Percentiles rank a stretch among this genome's conserved stretches.
Conservation (phyloP, 2,113 vertebrate species). For the Haemorhous mexicanus region DNA sequence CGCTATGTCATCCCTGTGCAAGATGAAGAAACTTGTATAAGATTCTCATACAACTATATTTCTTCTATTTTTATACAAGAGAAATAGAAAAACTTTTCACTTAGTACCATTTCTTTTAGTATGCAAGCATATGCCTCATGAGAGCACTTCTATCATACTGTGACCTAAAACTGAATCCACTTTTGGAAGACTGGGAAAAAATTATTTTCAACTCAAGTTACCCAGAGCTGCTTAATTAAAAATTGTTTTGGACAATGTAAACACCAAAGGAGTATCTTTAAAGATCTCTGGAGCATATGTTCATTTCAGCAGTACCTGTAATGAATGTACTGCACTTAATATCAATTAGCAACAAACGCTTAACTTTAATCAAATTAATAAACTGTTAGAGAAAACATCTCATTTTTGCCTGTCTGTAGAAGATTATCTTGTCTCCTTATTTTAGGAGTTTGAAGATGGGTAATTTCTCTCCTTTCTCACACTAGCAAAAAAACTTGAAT, state of each 20-base stretch:
- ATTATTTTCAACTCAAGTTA: not conserved
- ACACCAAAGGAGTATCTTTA: not conserved
- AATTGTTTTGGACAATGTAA: constrained; percentile 24
- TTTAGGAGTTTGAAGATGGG: not conserved
- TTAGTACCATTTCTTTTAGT: not conserved
- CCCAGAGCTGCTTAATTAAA: constrained; percentile 46
- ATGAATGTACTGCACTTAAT: not conserved
- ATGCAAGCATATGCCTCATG: not conserved
- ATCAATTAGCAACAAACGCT: not conserved
- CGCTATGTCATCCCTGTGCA: constrained; percentile 80
- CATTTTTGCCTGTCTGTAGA: not conserved
- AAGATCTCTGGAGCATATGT: not conserved
- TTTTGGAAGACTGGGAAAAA: constrained; percentile 3
- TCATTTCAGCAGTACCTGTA: not conserved
- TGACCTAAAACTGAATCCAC: constrained; percentile 28
- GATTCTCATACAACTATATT: not conserved
- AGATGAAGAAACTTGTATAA: constrained; percentile 16
- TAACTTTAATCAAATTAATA: constrained; percentile 12
- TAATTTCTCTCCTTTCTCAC: not conserved
- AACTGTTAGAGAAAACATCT: not conserved
- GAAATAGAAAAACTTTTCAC: not conserved
- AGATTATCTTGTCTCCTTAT: not conserved
- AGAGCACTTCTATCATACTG: constrained; percentile 8
- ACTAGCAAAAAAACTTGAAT: not conserved
- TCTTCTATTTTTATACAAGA: not conserved